Percentiles rank a stretch among this genome's conserved stretches.
phyloP scores from a whole-genome alignment of 2,113 vertebrate genomes.

The Thomomys bottae region DNA sequence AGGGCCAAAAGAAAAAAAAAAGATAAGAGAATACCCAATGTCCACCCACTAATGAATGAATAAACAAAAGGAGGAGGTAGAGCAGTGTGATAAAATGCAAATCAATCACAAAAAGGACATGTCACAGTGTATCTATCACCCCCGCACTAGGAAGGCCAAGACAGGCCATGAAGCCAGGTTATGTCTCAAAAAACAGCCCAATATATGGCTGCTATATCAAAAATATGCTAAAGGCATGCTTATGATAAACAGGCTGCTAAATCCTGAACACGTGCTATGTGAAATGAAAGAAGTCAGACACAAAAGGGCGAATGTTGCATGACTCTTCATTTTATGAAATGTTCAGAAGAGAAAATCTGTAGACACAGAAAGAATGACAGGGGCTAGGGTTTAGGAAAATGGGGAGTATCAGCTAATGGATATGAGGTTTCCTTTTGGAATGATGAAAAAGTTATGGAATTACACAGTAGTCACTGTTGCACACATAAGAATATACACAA shows the following conservation, averaged over 20 bases:
- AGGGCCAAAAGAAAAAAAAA: neutral
- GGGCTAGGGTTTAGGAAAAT: neutral
- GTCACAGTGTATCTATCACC: neutral
- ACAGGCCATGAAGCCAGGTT: neutral
- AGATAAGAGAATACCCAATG: constrained; percentile 10
- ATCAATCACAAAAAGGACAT: neutral
- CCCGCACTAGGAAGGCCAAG: neutral
- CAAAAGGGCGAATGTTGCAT: neutral
- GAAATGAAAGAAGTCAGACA: constrained; percentile 35
- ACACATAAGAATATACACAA: neutral
- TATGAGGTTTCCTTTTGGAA: neutral
- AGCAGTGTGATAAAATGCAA: neutral
- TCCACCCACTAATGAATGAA: neutral
- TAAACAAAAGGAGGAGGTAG: neutral
- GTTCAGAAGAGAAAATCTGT: neutral
- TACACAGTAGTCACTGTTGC: neutral
- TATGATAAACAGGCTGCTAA: too few species aligned
- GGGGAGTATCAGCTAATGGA: neutral
- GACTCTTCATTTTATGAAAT: constrained; percentile 6
- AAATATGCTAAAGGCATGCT: too few species aligned
- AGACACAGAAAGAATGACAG: neutral
- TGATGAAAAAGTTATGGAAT: constrained; percentile 34
- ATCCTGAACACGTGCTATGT: neutral
- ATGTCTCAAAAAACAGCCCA: neutral
- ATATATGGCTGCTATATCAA: neutral